These are phyloP conservation scores for Drosophila mercatorum DNA, from an alignment of 2,888 invertebrate species.

Conservation along the genomic window DNA sequence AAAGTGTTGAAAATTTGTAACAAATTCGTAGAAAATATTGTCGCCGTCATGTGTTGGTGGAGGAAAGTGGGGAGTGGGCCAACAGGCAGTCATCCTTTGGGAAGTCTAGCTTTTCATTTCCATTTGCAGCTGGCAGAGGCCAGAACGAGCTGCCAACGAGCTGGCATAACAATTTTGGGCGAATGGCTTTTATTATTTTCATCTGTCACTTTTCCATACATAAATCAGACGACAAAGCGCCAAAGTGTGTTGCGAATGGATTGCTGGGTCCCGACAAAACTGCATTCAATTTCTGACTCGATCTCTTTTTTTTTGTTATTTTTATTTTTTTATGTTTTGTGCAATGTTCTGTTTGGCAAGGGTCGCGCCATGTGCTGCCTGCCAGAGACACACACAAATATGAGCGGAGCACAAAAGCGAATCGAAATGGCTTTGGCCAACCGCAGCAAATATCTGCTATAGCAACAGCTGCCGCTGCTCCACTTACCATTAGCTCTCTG, in stretches of 20 bases:
- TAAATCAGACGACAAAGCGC: conserved; percentile 59
- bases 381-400: conserved; percentile 5
- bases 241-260: conserved; percentile 33
- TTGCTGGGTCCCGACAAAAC: conserved; percentile 15
- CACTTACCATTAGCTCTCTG: conserved; percentile 86
- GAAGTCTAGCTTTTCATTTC: conserved; percentile 15
- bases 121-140: conserved; percentile 26
- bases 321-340: conserved; percentile 1
- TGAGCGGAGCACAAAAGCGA: conserved; percentile 28
- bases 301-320: neutral
- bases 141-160: conserved; percentile 18
- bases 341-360: conserved; percentile 13
- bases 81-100: neutral
- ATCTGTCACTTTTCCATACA: conserved; percentile 69
- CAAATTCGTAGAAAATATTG: conserved; percentile 50
- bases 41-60: conserved; percentile 40
- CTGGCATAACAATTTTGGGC: conserved; percentile 57
- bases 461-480: conserved; percentile 20
- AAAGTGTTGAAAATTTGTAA: conserved; percentile 60
- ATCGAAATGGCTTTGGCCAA: conserved; percentile 38
- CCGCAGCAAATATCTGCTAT: conserved; percentile 22
- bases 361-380: conserved; percentile 16
- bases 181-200: conserved; percentile 63
- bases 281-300: conserved; percentile 34
- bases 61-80: neutral